Evolutionary conservation across 2,113 vertebrate species (phyloP).

Genomic region (Chaetura pelagica): DNA sequence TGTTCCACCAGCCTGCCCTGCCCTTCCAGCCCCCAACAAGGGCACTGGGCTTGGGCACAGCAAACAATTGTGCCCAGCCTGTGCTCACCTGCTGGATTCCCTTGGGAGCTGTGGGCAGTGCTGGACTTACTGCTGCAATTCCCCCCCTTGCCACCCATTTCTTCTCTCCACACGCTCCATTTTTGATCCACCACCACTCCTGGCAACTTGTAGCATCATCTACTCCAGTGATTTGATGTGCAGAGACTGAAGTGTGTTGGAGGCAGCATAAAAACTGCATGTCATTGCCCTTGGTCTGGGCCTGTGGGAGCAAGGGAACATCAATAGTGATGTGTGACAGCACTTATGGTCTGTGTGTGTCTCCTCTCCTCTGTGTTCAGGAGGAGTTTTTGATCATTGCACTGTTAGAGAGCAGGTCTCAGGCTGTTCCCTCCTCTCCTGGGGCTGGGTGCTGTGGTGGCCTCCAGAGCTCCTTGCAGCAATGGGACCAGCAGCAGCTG

Average conservation of each 20-base stretch:
- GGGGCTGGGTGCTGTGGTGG: background rate
- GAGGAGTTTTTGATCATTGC: constrained; percentile 28
- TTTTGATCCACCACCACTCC: constrained; percentile 3
- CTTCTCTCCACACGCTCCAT: background rate
- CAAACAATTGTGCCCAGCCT: background rate
- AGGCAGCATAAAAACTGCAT: constrained; percentile 60
- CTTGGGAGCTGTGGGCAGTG: background rate
- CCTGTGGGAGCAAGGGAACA: constrained; percentile 50
- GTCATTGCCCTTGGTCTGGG: constrained; percentile 56
- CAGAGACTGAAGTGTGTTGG: constrained; percentile 27
- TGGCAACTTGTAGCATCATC: constrained; percentile 15
- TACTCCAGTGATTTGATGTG: constrained; percentile 34
- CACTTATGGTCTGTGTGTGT: constrained; percentile 63
- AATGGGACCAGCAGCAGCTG: background rate
- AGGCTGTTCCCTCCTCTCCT: background rate
- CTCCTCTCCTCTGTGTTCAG: background rate
- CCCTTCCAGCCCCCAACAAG: background rate
- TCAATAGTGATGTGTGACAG: constrained; percentile 64
- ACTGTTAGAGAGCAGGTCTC: background rate
- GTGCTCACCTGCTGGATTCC: background rate
- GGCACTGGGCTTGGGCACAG: rapidly evolving
- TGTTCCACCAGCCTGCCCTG: background rate
- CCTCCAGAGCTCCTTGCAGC: background rate
- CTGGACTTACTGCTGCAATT: background rate
- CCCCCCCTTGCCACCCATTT: background rate